phyloP scores from a whole-genome alignment of 2,113 vertebrate genomes.

The Calonectris borealis region DNA sequence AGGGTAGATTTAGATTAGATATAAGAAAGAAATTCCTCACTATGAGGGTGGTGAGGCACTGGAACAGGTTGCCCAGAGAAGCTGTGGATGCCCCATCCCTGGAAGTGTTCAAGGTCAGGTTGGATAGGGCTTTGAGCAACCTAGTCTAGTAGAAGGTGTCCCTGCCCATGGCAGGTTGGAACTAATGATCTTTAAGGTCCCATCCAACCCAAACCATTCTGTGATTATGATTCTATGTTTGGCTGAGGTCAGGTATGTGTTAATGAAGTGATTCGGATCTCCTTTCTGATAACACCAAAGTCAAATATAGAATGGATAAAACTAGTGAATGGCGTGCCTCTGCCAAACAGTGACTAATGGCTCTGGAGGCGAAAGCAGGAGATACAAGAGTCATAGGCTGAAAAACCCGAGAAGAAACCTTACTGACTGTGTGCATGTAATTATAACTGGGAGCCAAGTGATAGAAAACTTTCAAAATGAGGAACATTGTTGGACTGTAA shows the following conservation, averaged over 20 bases:
- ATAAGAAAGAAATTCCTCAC: too few species aligned
- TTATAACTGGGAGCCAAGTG: neutral
- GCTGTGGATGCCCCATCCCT: too few species aligned
- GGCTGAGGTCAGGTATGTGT: neutral
- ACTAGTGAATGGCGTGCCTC: neutral
- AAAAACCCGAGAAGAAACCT: neutral
- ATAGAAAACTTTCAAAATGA: neutral
- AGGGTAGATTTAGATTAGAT: too few species aligned
- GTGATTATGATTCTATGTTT: neutral
- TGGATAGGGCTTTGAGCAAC: too few species aligned
- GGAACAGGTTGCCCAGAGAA: too few species aligned
- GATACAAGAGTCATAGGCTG: neutral
- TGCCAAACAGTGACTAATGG: neutral
- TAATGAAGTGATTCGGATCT: neutral
- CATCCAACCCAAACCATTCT: too few species aligned
- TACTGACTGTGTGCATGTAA: neutral
- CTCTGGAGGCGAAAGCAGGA: neutral
- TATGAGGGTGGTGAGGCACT: too few species aligned
- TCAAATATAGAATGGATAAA: conserved; percentile 8
- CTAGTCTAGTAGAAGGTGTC: too few species aligned
- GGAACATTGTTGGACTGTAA: neutral
- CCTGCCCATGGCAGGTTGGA: too few species aligned
- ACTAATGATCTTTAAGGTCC: too few species aligned
- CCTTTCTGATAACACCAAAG: neutral
- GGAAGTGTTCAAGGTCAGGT: too few species aligned